phyloP scores from a whole-genome alignment of 2,797 vertebrate species.

The Masticophis lateralis region DNA sequence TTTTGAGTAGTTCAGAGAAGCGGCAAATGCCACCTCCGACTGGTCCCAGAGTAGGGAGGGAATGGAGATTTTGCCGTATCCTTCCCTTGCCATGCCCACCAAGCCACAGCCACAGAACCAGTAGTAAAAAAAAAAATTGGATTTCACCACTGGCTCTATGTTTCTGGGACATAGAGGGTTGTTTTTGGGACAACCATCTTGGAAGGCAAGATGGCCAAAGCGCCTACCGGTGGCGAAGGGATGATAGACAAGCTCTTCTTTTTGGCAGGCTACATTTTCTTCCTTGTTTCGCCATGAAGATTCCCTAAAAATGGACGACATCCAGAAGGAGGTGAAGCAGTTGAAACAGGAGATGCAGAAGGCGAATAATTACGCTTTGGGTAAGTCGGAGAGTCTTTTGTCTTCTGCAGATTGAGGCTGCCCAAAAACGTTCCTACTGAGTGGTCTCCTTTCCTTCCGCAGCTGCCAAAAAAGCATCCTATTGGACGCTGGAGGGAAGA shows the following conservation, averaged over 20 bases:
- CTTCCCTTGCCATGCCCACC: too few species aligned
- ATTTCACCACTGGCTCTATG: too few species aligned
- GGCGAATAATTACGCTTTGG: slow-evolving; percentile 37
- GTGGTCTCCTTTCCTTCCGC: not conserved
- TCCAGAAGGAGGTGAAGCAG: slow-evolving; percentile 36
- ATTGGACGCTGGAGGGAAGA: not conserved
- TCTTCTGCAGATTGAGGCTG: not conserved
- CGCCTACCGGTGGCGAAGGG: not conserved
- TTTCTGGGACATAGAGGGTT: too few species aligned
- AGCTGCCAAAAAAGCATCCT: not conserved
- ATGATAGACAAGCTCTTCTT: not conserved
- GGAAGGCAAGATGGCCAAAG: not conserved
- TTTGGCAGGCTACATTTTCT: slow-evolving; percentile 50
- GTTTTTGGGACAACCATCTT: too few species aligned
- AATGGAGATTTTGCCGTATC: too few species aligned
- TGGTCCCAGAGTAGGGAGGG: too few species aligned
- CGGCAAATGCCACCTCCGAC: too few species aligned
- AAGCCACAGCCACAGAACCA: too few species aligned
- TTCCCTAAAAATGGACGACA: slow-evolving; percentile 39
- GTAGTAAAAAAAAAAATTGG: too few species aligned
- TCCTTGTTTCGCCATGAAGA: slow-evolving; percentile 45
- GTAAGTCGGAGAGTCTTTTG: slow-evolving; percentile 6
- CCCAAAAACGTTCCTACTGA: not conserved
- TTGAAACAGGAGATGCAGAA: slow-evolving; percentile 42
- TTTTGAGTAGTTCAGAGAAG: too few species aligned